Evolutionary conservation across 2,113 vertebrate species (phyloP).

Genomic region (Catharus fuscescens): DNA sequence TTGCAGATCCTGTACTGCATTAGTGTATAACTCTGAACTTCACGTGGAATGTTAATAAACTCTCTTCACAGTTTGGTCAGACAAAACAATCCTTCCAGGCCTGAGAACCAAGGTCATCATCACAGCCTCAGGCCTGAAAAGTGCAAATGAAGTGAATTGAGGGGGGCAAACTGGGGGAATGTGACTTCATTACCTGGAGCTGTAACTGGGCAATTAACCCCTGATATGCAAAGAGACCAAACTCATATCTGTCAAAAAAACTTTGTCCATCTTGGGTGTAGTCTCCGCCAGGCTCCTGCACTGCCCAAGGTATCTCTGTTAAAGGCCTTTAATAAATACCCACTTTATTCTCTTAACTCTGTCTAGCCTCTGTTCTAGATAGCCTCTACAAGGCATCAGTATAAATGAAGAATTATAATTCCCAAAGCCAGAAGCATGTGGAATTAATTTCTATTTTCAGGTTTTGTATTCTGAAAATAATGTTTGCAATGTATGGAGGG

Average conservation of each 20-base stretch:
- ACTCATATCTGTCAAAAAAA: neutral
- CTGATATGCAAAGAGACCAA: neutral
- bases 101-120: neutral
- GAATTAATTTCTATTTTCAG: neutral
- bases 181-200: neutral
- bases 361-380: neutral
- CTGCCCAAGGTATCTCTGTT: too few species aligned
- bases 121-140: neutral
- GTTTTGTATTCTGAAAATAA: neutral
- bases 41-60: neutral
- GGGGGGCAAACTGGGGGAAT: too few species aligned
- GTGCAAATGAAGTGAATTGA: neutral
- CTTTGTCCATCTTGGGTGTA: fast-evolving
- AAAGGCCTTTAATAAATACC: neutral
- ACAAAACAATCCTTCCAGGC: neutral
- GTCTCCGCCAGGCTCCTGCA: fast-evolving
- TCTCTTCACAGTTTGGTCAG: neutral
- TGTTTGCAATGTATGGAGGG: fast-evolving
- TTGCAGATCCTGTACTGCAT: neutral
- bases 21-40: neutral
- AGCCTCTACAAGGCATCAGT: neutral
- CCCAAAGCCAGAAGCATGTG: neutral
- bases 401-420: neutral
- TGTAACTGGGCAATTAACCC: too few species aligned
- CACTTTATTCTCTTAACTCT: neutral